A percentile compares a stretch with the other conserved stretches of the same genome.
Evolutionary conservation across 2,888 invertebrate genomes (phyloP).

Genomic region (Leptinotarsa juncta): DNA sequence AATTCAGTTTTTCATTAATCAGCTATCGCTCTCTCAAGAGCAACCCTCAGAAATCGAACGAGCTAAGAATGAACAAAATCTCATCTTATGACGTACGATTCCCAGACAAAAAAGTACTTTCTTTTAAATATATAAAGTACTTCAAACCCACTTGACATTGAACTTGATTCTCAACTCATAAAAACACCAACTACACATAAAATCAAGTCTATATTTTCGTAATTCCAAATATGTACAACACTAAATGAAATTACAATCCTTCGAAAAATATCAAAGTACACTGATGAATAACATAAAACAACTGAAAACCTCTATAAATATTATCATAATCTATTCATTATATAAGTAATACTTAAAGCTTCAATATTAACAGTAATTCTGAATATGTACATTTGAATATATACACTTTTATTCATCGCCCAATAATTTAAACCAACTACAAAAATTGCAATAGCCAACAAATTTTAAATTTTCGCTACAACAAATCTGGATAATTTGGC

Average conservation of each 20-base stretch:
- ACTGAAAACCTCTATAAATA: slow-evolving; percentile 23
- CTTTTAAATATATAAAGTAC: too few relatives aligned
- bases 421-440: slow-evolving; percentile 2
- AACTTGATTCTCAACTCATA: not conserved
- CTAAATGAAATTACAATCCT: slow-evolving; percentile 16
- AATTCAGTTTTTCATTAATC: too few relatives aligned
- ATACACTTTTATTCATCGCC: slow-evolving; percentile 20
- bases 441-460: slow-evolving; percentile 17
- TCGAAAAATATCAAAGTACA: slow-evolving; percentile 26
- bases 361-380: slow-evolving; percentile 28
- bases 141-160: too few relatives aligned
- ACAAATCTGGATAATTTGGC: slow-evolving; percentile 19
- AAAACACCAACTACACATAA: not conserved
- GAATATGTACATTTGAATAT: slow-evolving; percentile 29
- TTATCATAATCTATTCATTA: slow-evolving; percentile 22
- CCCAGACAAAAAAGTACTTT: too few relatives aligned
- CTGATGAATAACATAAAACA: slow-evolving; percentile 17
- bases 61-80: too few relatives aligned
- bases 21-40: too few relatives aligned
- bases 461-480: not conserved
- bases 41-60: too few relatives aligned
- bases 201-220: slow-evolving; percentile 15
- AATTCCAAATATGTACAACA: slow-evolving; percentile 12
- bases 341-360: slow-evolving; percentile 35
- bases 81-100: too few relatives aligned